Percentiles rank a stretch among this genome's conserved stretches.
phyloP scores from a whole-genome alignment of 1,140 invertebrate species.

The Heliconius congener region DNA sequence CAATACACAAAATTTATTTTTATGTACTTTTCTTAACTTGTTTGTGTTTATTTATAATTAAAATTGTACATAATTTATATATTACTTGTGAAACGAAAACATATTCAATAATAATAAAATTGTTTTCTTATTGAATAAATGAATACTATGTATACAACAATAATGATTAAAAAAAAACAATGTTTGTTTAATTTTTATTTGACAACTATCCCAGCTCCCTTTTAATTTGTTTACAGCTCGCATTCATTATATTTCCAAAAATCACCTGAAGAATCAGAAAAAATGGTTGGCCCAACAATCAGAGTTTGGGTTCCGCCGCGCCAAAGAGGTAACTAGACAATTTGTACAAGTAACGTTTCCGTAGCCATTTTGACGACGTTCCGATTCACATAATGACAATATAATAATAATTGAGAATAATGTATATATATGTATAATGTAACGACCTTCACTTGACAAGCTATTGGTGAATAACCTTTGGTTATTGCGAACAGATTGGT shows the following conservation, averaged over 20 bases:
- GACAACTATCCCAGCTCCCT: neutral
- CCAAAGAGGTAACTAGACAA: slow-evolving; percentile 60
- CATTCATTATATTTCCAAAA: slow-evolving; percentile 66
- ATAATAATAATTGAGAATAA: neutral
- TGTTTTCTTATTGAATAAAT: too few species aligned
- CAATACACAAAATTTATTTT: too few species aligned
- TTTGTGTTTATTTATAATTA: too few species aligned
- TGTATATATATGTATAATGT: neutral
- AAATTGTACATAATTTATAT: too few species aligned
- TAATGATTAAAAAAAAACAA: neutral
- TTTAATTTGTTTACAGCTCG: slow-evolving; percentile 60
- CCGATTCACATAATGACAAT: slow-evolving; percentile 55
- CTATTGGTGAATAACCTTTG: slow-evolving; percentile 1
- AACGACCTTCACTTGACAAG: neutral
- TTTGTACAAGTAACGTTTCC: slow-evolving; percentile 65
- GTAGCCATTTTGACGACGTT: slow-evolving; percentile 54
- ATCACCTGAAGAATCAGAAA: slow-evolving; percentile 64
- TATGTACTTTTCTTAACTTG: too few species aligned
- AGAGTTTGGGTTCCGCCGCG: slow-evolving; percentile 33
- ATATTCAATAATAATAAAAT: too few species aligned
- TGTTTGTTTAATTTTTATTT: neutral
- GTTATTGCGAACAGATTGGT: slow-evolving; percentile 44
- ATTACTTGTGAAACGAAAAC: too few species aligned
- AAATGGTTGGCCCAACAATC: slow-evolving; percentile 56
- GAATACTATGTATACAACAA: neutral